Evolutionary conservation across 2,797 vertebrate species (phyloP), one percentile per base, ranked within the genome.

Genomic region (Lepilemur septentrionalis): DNA sequence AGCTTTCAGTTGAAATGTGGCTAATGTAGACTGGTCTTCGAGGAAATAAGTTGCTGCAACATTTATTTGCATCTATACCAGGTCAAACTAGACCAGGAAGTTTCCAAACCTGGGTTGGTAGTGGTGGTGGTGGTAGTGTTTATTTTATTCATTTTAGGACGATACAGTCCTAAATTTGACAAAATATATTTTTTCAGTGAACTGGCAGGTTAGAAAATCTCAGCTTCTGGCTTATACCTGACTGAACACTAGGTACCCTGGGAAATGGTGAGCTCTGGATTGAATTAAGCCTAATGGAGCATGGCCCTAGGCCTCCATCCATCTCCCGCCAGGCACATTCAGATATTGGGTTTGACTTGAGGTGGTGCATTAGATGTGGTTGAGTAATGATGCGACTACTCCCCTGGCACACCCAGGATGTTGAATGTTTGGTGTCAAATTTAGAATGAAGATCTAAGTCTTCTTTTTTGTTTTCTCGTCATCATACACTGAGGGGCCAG

Each of bases 281-380:
- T 81, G 55, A 89, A 95, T 89, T 90, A 89, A 88, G 83, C 57
- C 61, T 95, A 92, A 94, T 81, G 72, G 95, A 90, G 92, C 87
- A 52, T 92, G 92, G 94, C 69, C 50, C 5, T 48, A 46, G 43
- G 55, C 88, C 55, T 97, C 76, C 50, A 91, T 93, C 72, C 55
- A 82, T 95, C 91, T 67, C 59, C 59, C n/a, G 15, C 69, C 87
- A 92, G 93, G 86, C 87, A 94, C 52, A 81, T 73, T 81, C 8
- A 50, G 86, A 61, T 46, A 88, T 50, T 79, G 88, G 43, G 43
- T 78, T 92, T 95, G 93, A 96, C 83, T 70, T 87, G 83, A 87
- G 28, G 55, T 90, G 48, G 76, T 28, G 4, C 61, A 85, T 93
- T 90, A 48, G 76, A 82, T 87, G 13, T 72, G 86, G 70, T 20